Conservation (phyloP, 1,140 invertebrate species). For the Halyomorpha halys region DNA sequence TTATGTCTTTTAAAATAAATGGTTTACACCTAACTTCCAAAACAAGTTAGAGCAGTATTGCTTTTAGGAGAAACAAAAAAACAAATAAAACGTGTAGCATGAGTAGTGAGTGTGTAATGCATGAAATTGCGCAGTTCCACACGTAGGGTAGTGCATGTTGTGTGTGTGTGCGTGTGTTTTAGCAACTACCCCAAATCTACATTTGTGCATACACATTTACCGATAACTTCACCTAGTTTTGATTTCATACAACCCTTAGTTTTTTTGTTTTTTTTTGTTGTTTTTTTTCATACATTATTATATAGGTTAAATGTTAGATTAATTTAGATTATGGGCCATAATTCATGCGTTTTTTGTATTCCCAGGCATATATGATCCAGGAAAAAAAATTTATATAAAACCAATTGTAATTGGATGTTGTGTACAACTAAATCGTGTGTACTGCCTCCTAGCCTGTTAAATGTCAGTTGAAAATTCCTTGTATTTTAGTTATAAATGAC, state of each 20-base stretch:
- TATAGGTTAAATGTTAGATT: too few relatives aligned
- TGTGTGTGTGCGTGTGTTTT: conserved; percentile 16
- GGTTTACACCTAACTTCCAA: too few relatives aligned
- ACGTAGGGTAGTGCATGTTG: conserved; percentile 20
- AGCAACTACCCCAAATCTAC: conserved; percentile 9
- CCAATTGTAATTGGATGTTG: background rate
- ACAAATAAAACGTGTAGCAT: conserved; percentile 1
- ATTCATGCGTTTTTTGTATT: too few relatives aligned
- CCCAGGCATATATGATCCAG: too few relatives aligned
- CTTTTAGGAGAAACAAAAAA: too few relatives aligned
- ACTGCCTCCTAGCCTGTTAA: conserved; percentile 3
- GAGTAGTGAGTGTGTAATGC: conserved; percentile 20
- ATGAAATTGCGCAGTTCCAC: conserved; percentile 16
- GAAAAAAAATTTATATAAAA: background rate
- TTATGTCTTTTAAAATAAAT: too few relatives aligned
- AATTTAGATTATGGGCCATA: too few relatives aligned
- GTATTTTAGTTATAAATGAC: conserved; percentile 14
- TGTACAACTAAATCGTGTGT: background rate
- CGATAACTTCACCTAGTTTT: too few relatives aligned
- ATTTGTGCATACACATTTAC: conserved; percentile 6
- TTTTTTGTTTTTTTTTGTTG: too few relatives aligned
- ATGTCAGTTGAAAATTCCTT: background rate
- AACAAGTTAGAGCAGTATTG: too few relatives aligned
- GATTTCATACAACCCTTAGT: too few relatives aligned
- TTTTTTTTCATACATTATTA: too few relatives aligned